These are phyloP conservation scores for Gymnopithys bicolor DNA, from an alignment of 2,797 vertebrate genomes.

Conservation along the genomic window DNA sequence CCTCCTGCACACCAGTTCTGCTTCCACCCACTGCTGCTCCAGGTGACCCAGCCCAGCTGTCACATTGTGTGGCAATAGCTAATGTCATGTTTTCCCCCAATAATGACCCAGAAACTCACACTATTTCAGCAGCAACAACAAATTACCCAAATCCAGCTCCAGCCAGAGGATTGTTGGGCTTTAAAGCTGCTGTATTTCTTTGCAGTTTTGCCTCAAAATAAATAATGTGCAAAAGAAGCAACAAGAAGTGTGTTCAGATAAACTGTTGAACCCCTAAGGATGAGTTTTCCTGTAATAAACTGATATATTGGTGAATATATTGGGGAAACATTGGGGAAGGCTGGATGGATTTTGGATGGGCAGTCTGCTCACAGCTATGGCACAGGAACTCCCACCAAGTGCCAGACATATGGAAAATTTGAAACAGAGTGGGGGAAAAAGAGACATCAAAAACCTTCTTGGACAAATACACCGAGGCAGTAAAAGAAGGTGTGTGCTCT, in stretches of 20 bases:
- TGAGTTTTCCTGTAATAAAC: background rate
- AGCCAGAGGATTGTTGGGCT: background rate
- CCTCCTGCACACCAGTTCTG: background rate
- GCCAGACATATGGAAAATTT: background rate
- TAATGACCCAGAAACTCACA: background rate
- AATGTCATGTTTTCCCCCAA: background rate
- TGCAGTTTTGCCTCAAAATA: background rate
- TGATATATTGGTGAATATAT: background rate
- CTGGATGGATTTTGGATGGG: background rate
- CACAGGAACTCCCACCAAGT: background rate
- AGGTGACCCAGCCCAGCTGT: slow-evolving; percentile 21
- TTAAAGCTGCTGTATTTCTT: background rate
- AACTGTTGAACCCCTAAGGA: background rate
- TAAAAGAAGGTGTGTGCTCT: background rate
- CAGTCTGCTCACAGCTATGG: background rate
- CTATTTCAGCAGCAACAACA: background rate
- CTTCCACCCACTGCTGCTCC: background rate
- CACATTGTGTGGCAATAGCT: background rate
- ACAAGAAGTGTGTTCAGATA: accelerated
- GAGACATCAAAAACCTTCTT: background rate
- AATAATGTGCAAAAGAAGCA: accelerated
- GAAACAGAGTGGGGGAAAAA: background rate
- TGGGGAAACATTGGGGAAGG: background rate
- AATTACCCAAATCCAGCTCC: background rate
- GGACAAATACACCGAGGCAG: background rate